Evolutionary conservation across 2,113 vertebrate genomes (phyloP), one percentile per base, ranked within the genome.

Genomic region (Conger conger): DNA sequence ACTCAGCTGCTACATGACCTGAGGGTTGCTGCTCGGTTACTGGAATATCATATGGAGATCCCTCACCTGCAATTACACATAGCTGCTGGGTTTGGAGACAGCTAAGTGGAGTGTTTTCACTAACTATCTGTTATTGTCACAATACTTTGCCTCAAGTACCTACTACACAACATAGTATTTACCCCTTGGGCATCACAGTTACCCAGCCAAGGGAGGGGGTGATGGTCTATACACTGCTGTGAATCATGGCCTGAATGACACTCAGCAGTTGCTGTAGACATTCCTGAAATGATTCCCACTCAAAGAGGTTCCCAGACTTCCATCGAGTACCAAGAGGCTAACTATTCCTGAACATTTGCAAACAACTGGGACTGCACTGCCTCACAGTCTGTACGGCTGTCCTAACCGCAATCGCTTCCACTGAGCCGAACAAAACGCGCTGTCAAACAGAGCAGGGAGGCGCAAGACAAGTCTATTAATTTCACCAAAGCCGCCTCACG

Each of bases 401-500:
- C n/a, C 68, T 4, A 33, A 77, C 37, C 40, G 77, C 42, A 23
- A 68, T 30, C 38, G 18, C 38, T 35, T 40, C 82, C 33, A 35
- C 42, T 38, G 35, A 42, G 35, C 27, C 5, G 63, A 73, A 40
- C 68, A 77, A 45, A 35, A 37, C 73, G 17, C 35, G 9, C 37
- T 38, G 78, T 38, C 38, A 27, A 79, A 42, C 17, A 20, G 37
- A 40, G 35, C 77, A 38, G 35, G 35, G 77, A 18, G 37, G 35
- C 36, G 20, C 33, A 9, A 30, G 18, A 38, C 82, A 45, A 23
- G n/a, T 76, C 68, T 73, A 73, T 73, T 73, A 73, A 73, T 73
- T 73, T 73, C 36, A 83, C 82, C 38, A 83, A 40, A 76, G 33
- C 17, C 23, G 40, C 82, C 27, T 50, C 63, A 50, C 40, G 82